Conservation (phyloP, 2,113 vertebrate species). For the Gracilinanus agilis region DNA sequence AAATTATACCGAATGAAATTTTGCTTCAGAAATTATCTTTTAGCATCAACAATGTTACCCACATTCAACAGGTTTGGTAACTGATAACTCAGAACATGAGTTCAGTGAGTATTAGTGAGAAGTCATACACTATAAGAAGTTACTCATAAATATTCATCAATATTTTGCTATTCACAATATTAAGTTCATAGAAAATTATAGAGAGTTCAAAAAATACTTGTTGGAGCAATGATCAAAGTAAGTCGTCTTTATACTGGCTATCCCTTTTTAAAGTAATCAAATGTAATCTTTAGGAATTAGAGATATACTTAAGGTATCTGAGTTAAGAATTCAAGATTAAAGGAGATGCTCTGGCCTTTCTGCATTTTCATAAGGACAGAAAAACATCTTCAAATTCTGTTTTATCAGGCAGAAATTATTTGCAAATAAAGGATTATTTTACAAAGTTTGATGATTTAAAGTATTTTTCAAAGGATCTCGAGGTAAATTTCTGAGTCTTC, state of each 20-base stretch:
- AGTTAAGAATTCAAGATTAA: conserved; percentile 54
- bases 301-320: neutral
- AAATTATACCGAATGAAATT: neutral
- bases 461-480: conserved; percentile 13
- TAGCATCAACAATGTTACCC: neutral
- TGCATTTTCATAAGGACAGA: conserved; percentile 11
- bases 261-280: conserved; percentile 41
- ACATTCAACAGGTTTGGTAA: conserved; percentile 13
- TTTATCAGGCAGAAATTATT: conserved; percentile 18
- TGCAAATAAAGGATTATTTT: conserved; percentile 30
- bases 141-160: conserved; percentile 44
- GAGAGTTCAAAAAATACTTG: neutral
- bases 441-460: conserved; percentile 9
- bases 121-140: conserved; percentile 8
- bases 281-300: conserved; percentile 36
- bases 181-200: neutral
- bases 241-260: neutral
- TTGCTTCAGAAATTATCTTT: neutral
- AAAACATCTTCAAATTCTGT: conserved; percentile 46
- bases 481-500: conserved; percentile 35
- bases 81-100: neutral
- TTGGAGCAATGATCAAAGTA: conserved; percentile 10
- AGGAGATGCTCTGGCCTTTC: conserved; percentile 42
- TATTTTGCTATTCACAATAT: conserved; percentile 31
- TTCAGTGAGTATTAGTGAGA: conserved; percentile 1